phyloP scores from a whole-genome alignment of 2,113 vertebrate species.

The Donacobius atricapilla region DNA sequence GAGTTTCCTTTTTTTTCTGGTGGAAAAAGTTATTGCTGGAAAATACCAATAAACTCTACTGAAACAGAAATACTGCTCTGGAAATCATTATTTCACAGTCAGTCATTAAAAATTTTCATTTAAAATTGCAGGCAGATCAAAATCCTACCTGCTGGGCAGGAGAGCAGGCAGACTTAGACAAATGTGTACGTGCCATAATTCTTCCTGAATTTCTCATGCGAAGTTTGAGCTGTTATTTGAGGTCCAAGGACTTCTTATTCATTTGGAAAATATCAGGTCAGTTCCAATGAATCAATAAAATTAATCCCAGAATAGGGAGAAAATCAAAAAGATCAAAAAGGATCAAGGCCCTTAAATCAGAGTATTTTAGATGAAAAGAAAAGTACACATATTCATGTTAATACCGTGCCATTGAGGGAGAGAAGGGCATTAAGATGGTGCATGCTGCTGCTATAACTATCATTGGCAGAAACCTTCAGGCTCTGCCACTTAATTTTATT shows the following conservation, averaged over 20 bases:
- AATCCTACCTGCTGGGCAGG: background rate
- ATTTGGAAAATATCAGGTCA: background rate
- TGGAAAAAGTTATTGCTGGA: background rate
- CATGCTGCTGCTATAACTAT: background rate
- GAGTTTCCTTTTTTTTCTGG: background rate
- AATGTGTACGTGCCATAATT: rapidly evolving
- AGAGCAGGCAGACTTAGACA: background rate
- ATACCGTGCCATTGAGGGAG: background rate
- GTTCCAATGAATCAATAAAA: background rate
- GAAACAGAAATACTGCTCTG: background rate
- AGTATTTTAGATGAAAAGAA: background rate
- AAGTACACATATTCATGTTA: background rate
- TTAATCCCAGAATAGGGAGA: background rate
- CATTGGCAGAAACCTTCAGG: background rate
- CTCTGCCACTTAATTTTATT: background rate
- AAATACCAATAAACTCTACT: background rate
- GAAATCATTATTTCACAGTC: background rate
- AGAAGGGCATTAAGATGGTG: background rate
- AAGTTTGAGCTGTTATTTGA: background rate
- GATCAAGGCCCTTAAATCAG: background rate
- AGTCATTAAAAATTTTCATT: background rate
- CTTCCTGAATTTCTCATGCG: background rate
- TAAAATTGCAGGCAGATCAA: background rate
- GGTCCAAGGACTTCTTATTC: background rate
- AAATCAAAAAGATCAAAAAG: background rate